A percentile compares a stretch with the other conserved stretches of the same genome.
Conservation (phyloP, 2,113 vertebrate species). For the Pavo muticus region DNA sequence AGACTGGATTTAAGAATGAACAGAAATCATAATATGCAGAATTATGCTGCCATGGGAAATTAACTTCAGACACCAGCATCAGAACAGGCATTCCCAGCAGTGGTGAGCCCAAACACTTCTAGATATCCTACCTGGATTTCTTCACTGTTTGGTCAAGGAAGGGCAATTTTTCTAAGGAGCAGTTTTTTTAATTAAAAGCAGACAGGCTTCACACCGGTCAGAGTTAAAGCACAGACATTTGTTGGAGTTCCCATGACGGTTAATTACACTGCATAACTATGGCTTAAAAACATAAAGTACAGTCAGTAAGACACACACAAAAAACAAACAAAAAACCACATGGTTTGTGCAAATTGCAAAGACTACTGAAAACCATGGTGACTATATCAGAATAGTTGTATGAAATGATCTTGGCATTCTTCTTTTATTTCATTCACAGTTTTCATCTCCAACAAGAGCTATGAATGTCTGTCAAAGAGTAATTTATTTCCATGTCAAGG, state of each 20-base stretch:
- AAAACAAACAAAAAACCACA: not conserved
- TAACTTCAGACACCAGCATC: not conserved
- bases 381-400: not conserved
- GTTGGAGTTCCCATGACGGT: not conserved
- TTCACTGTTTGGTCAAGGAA: not conserved
- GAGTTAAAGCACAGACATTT: not conserved
- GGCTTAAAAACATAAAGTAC: not conserved
- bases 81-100: not conserved
- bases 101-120: not conserved
- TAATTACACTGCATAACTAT: not conserved
- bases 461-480: not conserved
- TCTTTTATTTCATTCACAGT: constrained; percentile 6
- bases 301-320: not conserved
- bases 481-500: constrained; percentile 11
- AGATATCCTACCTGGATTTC: not conserved
- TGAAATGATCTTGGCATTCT: constrained; percentile 1
- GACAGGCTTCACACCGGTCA: not conserved
- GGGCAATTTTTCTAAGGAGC: not conserved
- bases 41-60: not conserved
- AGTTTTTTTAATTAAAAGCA: not conserved
- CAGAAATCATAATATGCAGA: not conserved
- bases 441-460: constrained; percentile 24
- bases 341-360: constrained; percentile 4
- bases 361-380: not conserved
- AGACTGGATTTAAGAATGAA: not conserved